A percentile compares a stretch with the other conserved stretches of the same genome.
phyloP scores from a whole-genome alignment of 2,797 vertebrate species.

The Botia almorhae region DNA sequence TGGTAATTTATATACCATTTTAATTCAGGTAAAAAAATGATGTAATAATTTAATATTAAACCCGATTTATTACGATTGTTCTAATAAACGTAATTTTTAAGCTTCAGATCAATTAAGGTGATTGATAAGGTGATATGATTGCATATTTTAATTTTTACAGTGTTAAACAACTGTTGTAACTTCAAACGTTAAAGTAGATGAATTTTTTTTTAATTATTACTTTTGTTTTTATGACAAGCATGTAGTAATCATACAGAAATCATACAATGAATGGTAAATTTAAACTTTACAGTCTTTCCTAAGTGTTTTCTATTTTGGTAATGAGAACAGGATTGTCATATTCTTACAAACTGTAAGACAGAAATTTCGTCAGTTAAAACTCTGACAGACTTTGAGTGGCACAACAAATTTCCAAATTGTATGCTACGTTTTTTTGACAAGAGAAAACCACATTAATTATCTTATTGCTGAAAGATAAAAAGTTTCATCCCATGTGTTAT shows the following conservation, averaged over 20 bases:
- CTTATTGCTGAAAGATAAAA: neutral
- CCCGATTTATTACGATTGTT: no score
- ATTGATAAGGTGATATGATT: no score
- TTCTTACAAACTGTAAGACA: neutral
- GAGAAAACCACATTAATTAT: neutral
- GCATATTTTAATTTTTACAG: no score
- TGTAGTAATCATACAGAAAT: neutral
- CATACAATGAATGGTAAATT: neutral
- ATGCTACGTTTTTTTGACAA: neutral
- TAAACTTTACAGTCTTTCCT: neutral
- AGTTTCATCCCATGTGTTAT: constrained; percentile 2
- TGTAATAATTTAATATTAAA: no score
- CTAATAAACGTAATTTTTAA: neutral
- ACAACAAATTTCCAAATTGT: neutral
- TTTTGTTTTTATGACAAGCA: neutral
- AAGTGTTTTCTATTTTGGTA: no score
- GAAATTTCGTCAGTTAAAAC: constrained; percentile 11
- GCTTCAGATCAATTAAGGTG: neutral
- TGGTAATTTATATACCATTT: neutral
- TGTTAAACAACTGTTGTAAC: no score
- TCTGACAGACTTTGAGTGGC: neutral
- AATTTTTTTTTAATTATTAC: no score
- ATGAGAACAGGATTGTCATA: neutral
- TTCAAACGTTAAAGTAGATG: no score
- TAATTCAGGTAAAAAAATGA: neutral